phyloP scores from a whole-genome alignment of 2,888 invertebrate genomes.

The Oegoconia quadripuncta region DNA sequence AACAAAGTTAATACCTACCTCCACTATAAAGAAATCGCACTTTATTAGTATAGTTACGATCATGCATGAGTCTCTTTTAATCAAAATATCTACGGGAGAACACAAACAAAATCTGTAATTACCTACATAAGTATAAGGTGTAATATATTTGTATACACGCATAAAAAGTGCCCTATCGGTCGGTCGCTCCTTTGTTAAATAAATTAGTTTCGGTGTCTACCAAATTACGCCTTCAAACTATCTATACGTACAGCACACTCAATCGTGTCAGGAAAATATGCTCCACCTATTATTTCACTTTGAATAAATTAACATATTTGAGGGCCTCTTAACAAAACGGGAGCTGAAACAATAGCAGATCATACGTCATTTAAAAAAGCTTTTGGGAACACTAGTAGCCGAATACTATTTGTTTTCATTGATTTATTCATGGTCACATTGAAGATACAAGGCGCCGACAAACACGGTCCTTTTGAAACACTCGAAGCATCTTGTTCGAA shows the following conservation, averaged over 20 bases:
- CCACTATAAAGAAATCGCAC: too few species aligned
- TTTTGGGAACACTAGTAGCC: constrained; percentile 74
- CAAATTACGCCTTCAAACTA: constrained; percentile 78
- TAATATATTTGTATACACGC: constrained; percentile 70
- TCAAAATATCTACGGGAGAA: constrained; percentile 31
- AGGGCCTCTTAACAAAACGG: constrained; percentile 60
- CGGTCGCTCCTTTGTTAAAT: constrained; percentile 78
- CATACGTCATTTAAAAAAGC: constrained; percentile 62
- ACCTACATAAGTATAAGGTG: constrained; percentile 37
- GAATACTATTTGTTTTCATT: constrained; percentile 78
- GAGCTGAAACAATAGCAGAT: constrained; percentile 67
- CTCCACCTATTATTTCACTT: constrained; percentile 66
- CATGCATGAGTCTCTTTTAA: constrained; percentile 19
- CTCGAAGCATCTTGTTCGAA: constrained; percentile 60
- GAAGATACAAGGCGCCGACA: constrained; percentile 70
- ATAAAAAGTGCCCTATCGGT: constrained; percentile 75
- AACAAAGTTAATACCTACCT: too few species aligned
- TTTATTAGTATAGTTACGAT: too few species aligned
- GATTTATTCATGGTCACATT: constrained; percentile 75
- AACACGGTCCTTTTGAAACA: constrained; percentile 62
- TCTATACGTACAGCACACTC: constrained; percentile 67
- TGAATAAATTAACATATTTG: constrained; percentile 73
- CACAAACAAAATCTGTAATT: constrained; percentile 50
- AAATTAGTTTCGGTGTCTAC: constrained; percentile 81
- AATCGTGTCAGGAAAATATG: constrained; percentile 70